Evolutionary conservation across 2,888 invertebrate species (phyloP), one percentile per base, ranked within the genome.

Genomic region (Carpatolechia fugitivella): DNA sequence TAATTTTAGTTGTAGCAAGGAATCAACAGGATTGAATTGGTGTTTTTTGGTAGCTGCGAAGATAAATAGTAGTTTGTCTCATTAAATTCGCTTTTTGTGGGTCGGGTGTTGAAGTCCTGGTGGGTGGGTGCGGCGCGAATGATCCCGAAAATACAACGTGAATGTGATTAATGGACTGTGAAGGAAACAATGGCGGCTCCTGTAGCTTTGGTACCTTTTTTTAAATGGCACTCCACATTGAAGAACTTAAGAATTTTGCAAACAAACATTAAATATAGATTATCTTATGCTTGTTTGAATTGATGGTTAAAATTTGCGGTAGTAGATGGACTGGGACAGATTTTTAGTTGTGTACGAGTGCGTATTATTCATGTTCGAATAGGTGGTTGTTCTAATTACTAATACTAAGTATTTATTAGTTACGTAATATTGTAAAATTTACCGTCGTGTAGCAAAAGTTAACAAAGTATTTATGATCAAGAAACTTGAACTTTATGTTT

Each of bases 141-240:
- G 77, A 76, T 79, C 77, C 78, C 76, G 67, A 79, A 76, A 74
- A 69, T 64, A 77, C 78, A 83, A 80, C 78, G 74, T 68, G 62
- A 56, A 58, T 82, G 84, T 82, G 84, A 80, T 83, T 88, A 89
- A 89, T 87, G 88, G 83, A 74, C 85, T 85, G 85, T 86, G 70
- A 85, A 85, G 65, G 64, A 60, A 85, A 89, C 88, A 88, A 88
- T 87, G 63, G 81, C 61, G 54, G 62, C 72, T 69, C 66, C 58
- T 67, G 65, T 59, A 59, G 66, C 68, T 60, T 14, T 8, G 16
- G 40, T 40, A 67, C 69, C 70, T 65, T 74, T 72, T 40, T 69
- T 67, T 58, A 61, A 64, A 70, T 60, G 60, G 46, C 55, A 60
- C 33, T 44, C 36, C 24, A 13, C 29, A 38, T 11, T 20, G 29